Evolutionary conservation across 2,888 invertebrate species (phyloP), one percentile per base, ranked within the genome.

Genomic region (Labia minor): DNA sequence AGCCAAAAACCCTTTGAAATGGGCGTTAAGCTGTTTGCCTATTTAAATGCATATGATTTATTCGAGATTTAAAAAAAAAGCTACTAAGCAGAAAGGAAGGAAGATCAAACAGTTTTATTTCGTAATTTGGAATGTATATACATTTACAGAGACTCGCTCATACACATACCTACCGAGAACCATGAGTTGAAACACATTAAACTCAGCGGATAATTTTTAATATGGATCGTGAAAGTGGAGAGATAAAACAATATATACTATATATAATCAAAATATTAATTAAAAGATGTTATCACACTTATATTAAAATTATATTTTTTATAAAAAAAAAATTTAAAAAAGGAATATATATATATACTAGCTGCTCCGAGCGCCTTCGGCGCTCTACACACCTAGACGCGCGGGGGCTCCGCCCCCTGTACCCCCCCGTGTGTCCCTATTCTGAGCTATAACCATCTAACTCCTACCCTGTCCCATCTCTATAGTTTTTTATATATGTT

Each of bases 41-140:
- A 49, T 49, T 49, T 49, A 49, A 49, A 49, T 49, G 49, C n/a
- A 49, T 49, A 49, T 49, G 49, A 49, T 49, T n/a, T 49, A 49
- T 49, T 49, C 49, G 14, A n/a, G 49, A 49, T 49, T 49, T 49
- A 49, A 49, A 49, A 49, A 33, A 49, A 49, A 49, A 49, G 49
- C 49, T 49, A 49, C 49, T 14, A 49, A 49, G 49, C 49, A 49
- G 14, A 49, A 49, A 49, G 49, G 49, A 49, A 49, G 49, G 49
- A 49, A 49, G 49, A 49, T 49, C 49, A 49, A 49, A 49, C 49
- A 49, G 49, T 49, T 49, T 49, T 49, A 49, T 49, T 49, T 49
- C 49, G 49, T 49, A 49, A 49, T 49, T 49, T 49, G 49, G 49
- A 49, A 49, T 49, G 49, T 49, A 14, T 49, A 49, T 16, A n/a